phyloP scores from a whole-genome alignment of 1,140 invertebrate species.

The Liolophura sinensis region DNA sequence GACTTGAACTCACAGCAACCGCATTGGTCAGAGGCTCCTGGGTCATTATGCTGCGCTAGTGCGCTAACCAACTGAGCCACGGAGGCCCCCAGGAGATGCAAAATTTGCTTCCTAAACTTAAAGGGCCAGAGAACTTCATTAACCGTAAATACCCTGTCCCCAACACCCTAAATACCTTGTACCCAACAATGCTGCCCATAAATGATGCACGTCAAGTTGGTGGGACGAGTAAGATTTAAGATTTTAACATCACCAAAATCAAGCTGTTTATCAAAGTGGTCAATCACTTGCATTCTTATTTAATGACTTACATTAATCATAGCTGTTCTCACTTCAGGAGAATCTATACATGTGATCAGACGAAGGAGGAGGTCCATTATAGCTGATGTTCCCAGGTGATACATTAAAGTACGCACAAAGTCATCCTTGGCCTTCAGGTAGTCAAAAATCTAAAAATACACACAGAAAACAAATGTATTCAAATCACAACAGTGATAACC shows the following conservation, averaged over 20 bases:
- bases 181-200: no score
- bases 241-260: not conserved
- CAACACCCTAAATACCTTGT: no score
- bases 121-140: no score
- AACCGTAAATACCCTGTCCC: no score
- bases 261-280: not conserved
- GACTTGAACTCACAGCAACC: no score
- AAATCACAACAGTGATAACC: no score
- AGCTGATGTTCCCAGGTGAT: slow-evolving; percentile 91
- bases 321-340: slow-evolving; percentile 74
- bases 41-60: no score
- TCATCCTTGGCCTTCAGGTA: slow-evolving; percentile 84
- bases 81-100: no score
- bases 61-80: no score
- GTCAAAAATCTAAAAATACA: slow-evolving; percentile 81
- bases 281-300: not conserved
- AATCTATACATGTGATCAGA: slow-evolving; percentile 84
- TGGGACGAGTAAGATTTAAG: not conserved
- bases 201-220: no score
- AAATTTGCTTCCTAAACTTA: no score
- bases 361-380: slow-evolving; percentile 92
- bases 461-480: slow-evolving; percentile 11
- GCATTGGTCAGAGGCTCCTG: no score
- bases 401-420: slow-evolving; percentile 82
- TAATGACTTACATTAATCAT: slow-evolving; percentile 77